A percentile compares a stretch with the other conserved stretches of the same genome.
Conservation (phyloP, 2,888 invertebrate genomes). For the Allacma fusca region DNA sequence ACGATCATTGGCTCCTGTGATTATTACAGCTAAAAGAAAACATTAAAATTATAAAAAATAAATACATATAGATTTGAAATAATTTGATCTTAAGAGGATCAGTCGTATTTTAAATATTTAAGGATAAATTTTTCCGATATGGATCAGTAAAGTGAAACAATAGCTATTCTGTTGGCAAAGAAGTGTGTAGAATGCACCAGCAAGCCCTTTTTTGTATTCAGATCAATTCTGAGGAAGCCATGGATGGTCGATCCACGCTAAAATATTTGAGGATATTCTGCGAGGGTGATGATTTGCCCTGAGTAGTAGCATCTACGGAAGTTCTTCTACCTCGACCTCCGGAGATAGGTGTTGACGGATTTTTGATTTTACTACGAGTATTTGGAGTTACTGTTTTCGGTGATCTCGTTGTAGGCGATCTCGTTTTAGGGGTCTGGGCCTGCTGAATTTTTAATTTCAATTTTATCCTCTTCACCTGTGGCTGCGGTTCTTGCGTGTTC, state of each 20-base stretch:
- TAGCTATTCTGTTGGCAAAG: too few species aligned
- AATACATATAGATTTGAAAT: too few species aligned
- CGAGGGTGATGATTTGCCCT: conserved; percentile 1
- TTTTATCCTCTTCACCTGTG: conserved; percentile 18
- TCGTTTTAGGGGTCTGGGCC: conserved; percentile 18
- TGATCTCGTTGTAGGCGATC: background rate
- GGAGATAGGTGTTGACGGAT: background rate
- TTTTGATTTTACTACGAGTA: background rate
- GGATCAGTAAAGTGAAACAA: too few species aligned
- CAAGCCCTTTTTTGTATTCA: background rate
- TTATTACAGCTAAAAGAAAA: too few species aligned
- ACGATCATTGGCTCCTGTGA: too few species aligned
- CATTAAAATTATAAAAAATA: too few species aligned
- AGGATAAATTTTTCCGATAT: too few species aligned
- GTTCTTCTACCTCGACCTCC: background rate
- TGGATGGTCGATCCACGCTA: background rate
- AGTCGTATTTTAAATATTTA: too few species aligned
- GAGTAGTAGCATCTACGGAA: background rate
- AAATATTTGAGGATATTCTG: conserved; percentile 15
- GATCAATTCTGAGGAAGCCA: background rate
- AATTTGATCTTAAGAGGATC: too few species aligned
- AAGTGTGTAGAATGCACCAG: background rate
- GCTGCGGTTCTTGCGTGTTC: background rate
- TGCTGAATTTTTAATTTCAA: conserved; percentile 25
- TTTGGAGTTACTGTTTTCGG: background rate